Base-by-base conservation (phyloP, 2,888 invertebrate species). In the Branchipolynoe longqiensis region DNA sequence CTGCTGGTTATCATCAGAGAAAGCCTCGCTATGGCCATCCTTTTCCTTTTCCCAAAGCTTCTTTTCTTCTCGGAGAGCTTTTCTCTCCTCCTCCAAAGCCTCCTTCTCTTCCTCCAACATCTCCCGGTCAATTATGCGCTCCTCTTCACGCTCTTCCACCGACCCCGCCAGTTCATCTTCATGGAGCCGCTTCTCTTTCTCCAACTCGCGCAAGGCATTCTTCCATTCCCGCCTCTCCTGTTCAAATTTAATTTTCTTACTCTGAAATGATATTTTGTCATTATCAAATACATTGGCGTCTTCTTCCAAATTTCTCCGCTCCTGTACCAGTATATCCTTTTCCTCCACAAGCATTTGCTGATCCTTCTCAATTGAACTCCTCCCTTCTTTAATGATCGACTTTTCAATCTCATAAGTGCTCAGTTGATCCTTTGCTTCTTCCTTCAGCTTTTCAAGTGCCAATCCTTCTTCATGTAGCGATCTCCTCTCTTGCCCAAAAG, bases 231-330 rank as follows among this genome's bases (percentile, higher is more conserved):
- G 12, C 14, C 1, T 62, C 31, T 62, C 62, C 25, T 62, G 28
- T 62, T 62, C 62, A 25, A 62, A 12, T n/a, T 31, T 62, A 28
- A 62, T 62, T 62, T 62, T n/a, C 62, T 62, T 14, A 4, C 31
- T 31, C 31, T 62, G 28, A 62, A 62, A 62, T n/a, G 28, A 14
- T 14, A 62, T 14, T 4, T 25, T 48, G 48, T 58, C 58, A n/a
- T n/a, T n/a, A n/a, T n/a, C n/a, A n/a, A n/a, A n/a, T n/a, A n/a
- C n/a, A n/a, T n/a, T n/a, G n/a, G 8, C 18, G 8, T 48, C 8
- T 48, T 48, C 48, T 48, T 48, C 48, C 48, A 48, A 8, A 48
- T 48, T 18, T 8, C 8, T 12, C 18, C 18, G 8, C 18, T 48
- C 48, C 18, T 48, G 48, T 18, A 48, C 18, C 8, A 48, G 48